Conservation (phyloP, 2,113 vertebrate species). For the Urocitellus parryii region DNA sequence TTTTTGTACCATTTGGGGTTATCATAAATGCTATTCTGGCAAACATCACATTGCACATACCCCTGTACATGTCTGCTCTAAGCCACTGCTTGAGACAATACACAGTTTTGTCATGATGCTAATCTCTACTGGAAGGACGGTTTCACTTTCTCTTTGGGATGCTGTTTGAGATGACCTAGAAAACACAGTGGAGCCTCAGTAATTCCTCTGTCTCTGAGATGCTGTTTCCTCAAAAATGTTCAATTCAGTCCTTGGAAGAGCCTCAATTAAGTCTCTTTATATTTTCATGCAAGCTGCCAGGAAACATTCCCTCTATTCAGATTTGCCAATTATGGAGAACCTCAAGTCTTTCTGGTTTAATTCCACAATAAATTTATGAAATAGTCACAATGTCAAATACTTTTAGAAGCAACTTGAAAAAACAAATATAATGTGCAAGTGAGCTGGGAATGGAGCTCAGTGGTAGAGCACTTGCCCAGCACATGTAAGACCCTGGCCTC, state of each 20-base stretch:
- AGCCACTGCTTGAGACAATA: neutral
- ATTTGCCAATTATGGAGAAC: neutral
- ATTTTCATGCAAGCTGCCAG: neutral
- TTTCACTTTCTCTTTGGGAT: neutral
- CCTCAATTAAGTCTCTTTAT: neutral
- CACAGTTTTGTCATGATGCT: neutral
- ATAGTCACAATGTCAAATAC: neutral
- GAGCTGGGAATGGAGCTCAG: neutral
- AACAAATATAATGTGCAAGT: neutral
- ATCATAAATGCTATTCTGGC: conserved; percentile 51
- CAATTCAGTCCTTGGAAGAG: neutral
- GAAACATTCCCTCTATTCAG: neutral
- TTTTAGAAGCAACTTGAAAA: neutral
- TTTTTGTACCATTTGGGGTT: conserved; percentile 46
- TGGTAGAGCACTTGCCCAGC: neutral
- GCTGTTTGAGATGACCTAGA: neutral
- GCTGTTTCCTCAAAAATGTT: neutral
- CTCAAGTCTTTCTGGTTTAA: neutral
- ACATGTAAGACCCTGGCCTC: neutral
- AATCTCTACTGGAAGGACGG: neutral
- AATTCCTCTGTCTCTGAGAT: neutral
- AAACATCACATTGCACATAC: conserved; percentile 28
- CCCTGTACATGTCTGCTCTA: neutral
- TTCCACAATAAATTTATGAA: neutral
- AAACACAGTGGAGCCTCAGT: neutral